These are phyloP conservation scores for Python bivittatus DNA, from an alignment of 2,113 vertebrate species.

Conservation along the genomic window DNA sequence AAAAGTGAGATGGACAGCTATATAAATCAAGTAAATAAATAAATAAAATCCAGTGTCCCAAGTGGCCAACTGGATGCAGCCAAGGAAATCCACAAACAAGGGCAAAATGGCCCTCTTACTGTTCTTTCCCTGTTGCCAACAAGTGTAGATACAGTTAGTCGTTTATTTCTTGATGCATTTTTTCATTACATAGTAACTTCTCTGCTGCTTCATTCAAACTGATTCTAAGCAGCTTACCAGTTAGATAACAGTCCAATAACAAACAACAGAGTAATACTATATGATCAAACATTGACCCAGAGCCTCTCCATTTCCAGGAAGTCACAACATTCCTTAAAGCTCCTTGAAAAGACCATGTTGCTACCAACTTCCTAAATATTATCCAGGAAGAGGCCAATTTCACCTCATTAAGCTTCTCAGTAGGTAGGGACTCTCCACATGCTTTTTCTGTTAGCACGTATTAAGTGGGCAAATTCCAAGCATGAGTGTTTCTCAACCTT, in stretches of 20 bases:
- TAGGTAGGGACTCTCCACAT: not conserved
- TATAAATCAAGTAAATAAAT: not conserved
- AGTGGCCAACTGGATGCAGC: not conserved
- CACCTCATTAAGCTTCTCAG: not conserved
- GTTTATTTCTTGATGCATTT: not conserved
- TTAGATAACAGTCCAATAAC: not conserved
- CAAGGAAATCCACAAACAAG: not conserved
- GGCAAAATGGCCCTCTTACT: not conserved
- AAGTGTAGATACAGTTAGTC: not conserved
- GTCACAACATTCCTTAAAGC: not conserved
- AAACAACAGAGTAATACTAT: not conserved
- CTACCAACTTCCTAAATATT: not conserved
- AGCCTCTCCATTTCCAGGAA: not conserved
- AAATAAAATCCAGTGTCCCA: not conserved
- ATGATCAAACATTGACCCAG: not conserved
- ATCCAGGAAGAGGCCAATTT: not conserved
- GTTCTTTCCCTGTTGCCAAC: no score
- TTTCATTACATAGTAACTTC: not conserved
- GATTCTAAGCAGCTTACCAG: not conserved
- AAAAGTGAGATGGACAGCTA: not conserved
- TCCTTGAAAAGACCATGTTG: not conserved
- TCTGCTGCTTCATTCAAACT: not conserved
- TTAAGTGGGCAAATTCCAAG: not conserved
- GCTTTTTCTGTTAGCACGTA: not conserved
- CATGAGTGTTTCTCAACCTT: no score